Evolutionary conservation across 1,140 invertebrate species (phyloP), one percentile per base, ranked within the genome.

Genomic region (Metaphire vulgaris): DNA sequence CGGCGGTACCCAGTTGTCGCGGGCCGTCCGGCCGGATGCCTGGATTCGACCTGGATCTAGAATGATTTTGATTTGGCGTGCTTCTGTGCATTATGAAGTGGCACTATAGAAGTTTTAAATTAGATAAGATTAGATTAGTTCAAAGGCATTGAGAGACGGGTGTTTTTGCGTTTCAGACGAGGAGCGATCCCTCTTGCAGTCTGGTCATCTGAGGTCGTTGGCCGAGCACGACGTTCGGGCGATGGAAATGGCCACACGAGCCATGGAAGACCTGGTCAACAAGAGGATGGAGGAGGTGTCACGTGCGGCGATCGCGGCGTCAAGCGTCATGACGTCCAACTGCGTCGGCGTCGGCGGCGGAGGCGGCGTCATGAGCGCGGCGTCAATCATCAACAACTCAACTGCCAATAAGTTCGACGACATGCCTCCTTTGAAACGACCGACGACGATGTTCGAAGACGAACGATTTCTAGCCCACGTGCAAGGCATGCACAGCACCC

Each of bases 401-500:
- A 77, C 29, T 75, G 80, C 65, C 80, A 82, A 29, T 76, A 80
- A 1, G 29, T 69, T 33, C 64, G 75, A 34, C 74, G 78, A 31
- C 81, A 81, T 0, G 82, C 84, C 29, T 1, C 82, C 87, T 14
- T 75, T 84, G n/a, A 88, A 88, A 81, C 79, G 87, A 28, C 80
- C 85, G 26, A 80, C 84, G 15, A 80, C 84, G 15, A 80, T 82
- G 29, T 76, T 83, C 2, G 88, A 88, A 15, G 88, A 88, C 16
- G 85, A 88, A 69, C 76, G 84, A 71, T 71, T 85, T 14, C 78
- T 83, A 74, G 80, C 82, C 82, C 83, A 89, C 84, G 80, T 83
- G 0, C n/a, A n/a, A n/a, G 79, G 79, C 0, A 86, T 89, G 33
- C 88, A 88, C 72, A 92, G 90, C 72, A 91, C 94, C 76, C 91